Evolutionary conservation across 2,113 vertebrate species (phyloP).

Genomic region (Cnemophilus loriae): DNA sequence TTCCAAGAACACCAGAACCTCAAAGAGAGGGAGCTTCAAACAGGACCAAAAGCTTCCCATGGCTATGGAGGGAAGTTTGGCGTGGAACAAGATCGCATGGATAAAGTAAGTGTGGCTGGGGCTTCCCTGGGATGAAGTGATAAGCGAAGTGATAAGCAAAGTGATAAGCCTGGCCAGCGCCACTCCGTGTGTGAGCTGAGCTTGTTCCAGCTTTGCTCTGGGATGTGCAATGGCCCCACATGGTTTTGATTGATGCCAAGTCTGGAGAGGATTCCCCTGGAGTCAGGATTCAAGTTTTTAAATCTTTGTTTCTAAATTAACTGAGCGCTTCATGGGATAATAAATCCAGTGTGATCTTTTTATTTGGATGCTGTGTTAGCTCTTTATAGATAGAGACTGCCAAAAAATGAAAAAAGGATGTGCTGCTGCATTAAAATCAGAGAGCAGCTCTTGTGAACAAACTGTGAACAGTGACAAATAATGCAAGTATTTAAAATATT

Average conservation of each 20-base stretch:
- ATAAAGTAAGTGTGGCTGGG: constrained; percentile 76
- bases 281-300: background rate
- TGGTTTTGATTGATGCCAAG: background rate
- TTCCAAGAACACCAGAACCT: constrained; percentile 86
- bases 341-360: background rate
- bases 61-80: constrained; percentile 96
- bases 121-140: background rate
- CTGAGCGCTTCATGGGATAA: background rate
- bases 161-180: background rate
- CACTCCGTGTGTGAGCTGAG: background rate
- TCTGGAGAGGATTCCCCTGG: background rate
- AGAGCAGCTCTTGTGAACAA: background rate
- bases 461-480: background rate
- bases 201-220: background rate
- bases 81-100: constrained; percentile 94
- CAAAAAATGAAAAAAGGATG: background rate
- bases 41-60: constrained; percentile 87
- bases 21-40: constrained; percentile 87
- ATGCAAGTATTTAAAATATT: background rate
- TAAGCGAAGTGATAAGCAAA: background rate
- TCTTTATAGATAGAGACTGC: background rate
- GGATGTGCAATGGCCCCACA: rapidly evolving
- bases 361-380: background rate
- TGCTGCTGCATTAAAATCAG: background rate
- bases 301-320: background rate